These are phyloP conservation scores for Emmelina monodactyla DNA, from an alignment of 2,888 invertebrate species.

Conservation along the genomic window DNA sequence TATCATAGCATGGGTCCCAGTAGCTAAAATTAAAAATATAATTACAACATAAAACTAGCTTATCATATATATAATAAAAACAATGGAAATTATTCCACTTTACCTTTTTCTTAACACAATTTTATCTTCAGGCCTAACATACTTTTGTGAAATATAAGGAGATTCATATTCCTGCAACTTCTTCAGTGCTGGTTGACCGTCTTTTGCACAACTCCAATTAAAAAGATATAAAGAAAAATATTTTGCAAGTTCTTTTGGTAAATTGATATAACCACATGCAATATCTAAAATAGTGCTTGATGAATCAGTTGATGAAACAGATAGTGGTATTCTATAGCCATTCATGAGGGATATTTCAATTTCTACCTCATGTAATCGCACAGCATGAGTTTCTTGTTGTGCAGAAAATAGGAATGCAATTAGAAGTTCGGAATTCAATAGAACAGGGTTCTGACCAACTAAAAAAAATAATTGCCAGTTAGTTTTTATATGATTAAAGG, in stretches of 20 bases:
- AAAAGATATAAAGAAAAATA: conserved; percentile 93
- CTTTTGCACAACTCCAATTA: conserved; percentile 76
- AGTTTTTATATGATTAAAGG: neutral
- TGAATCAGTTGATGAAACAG: conserved; percentile 81
- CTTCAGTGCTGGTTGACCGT: conserved; percentile 77
- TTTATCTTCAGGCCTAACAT: conserved; percentile 75
- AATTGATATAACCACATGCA: conserved; percentile 80
- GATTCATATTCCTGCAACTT: conserved; percentile 97
- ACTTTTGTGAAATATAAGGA: conserved; percentile 90
- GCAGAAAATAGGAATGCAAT: conserved; percentile 89
- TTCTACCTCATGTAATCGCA: conserved; percentile 72
- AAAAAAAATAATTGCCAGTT: conserved; percentile 22
- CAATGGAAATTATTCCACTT: conserved; percentile 1
- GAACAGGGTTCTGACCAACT: conserved; percentile 87
- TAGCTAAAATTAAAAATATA: conserved; percentile 65
- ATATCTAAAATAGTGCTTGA: conserved; percentile 85
- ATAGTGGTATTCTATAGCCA: conserved; percentile 83
- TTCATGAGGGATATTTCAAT: conserved; percentile 88
- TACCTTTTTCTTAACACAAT: conserved; percentile 89
- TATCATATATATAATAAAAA: neutral
- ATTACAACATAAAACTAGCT: no score
- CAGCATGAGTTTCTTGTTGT: conserved; percentile 85
- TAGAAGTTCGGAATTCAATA: conserved; percentile 81
- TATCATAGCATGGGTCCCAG: conserved; percentile 88
- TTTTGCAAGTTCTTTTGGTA: conserved; percentile 80